These are phyloP conservation scores for Chrysopa pallens DNA, from an alignment of 1,140 invertebrate genomes.

Conservation along the genomic window DNA sequence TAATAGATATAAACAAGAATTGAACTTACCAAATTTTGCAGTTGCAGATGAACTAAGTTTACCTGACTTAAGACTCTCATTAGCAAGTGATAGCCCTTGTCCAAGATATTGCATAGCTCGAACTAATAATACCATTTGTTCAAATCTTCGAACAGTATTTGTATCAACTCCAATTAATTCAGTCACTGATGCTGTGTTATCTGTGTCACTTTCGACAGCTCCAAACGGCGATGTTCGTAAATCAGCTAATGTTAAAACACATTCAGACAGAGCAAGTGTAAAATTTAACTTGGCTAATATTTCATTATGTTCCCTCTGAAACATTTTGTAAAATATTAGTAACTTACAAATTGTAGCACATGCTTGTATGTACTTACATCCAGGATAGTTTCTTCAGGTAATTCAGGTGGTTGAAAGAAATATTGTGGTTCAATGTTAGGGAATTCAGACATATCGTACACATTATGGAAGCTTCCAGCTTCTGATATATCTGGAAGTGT, in stretches of 20 bases:
- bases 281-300: conserved; percentile 86
- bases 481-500: conserved; percentile 60
- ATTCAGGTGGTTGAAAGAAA: conserved; percentile 45
- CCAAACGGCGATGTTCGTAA: conserved; percentile 52
- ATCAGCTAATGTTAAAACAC: conserved; percentile 72
- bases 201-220: conserved; percentile 27
- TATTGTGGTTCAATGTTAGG: not conserved
- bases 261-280: conserved; percentile 77
- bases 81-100: conserved; percentile 78
- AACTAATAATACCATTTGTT: conserved; percentile 83
- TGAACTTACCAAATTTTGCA: conserved; percentile 62
- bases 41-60: conserved; percentile 75
- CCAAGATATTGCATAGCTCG: conserved; percentile 78
- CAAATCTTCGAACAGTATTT: conserved; percentile 38
- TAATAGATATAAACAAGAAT: not conserved
- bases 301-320: conserved; percentile 77
- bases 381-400: conserved; percentile 88
- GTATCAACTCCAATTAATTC: conserved; percentile 24
- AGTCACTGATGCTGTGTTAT: conserved; percentile 24
- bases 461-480: conserved; percentile 36
- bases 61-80: conserved; percentile 65
- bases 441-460: not conserved
- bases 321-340: conserved; percentile 2
- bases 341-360: no score
- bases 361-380: conserved; percentile 34